Base-by-base conservation (phyloP, 2,888 invertebrate genomes). In the Acanthopleura granulata region DNA sequence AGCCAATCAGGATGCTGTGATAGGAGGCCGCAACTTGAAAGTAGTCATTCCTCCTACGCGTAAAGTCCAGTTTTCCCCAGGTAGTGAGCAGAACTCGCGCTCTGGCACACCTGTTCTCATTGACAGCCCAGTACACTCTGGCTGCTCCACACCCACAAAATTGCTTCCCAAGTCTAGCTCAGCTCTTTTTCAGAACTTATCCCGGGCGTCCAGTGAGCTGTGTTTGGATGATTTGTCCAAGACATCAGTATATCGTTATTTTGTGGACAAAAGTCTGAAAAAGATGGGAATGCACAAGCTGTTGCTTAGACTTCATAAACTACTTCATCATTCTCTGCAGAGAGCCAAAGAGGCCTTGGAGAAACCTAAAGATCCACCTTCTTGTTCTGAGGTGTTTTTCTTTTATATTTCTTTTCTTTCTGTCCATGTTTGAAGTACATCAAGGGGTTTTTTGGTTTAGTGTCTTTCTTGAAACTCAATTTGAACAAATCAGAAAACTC, bases 251-350 rank as follows among this genome's bases (percentile, higher is more conserved):
- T 91, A 91, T 80, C 85, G 96, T 79, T 93, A 94, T 82, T 97
- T 95, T 87, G 96, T 97, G 82, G 95, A 96, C 89, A 95, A 95
- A 87, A 94, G 95, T 76, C 91, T 97, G 75, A 97, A 97, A 91
- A 96, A 96, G 12, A 94, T 95, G 82, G 96, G 97, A 18, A 92
- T 97, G 78, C 83, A 85, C 93, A 95, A 96, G 87, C 94, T 96
- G 83, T 91, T 97, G 88, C 93, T 93, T 82, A 95, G 96, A 90
- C 92, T 97, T 72, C 94, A 95, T 87, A 86, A 88, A 66, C 81
- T 91, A 15, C 82, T 90, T 57, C 87, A 90, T 77, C 81, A 87
- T 25, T 89, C 91, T 4, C 78, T 91, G 71, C 82, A 84, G 40
- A 80, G 89, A 75, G 88, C 90, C 12, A 85, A 84, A 73, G 84